These are phyloP conservation scores for Chionis minor DNA, from an alignment of 2,113 vertebrate genomes.

Conservation along the genomic window DNA sequence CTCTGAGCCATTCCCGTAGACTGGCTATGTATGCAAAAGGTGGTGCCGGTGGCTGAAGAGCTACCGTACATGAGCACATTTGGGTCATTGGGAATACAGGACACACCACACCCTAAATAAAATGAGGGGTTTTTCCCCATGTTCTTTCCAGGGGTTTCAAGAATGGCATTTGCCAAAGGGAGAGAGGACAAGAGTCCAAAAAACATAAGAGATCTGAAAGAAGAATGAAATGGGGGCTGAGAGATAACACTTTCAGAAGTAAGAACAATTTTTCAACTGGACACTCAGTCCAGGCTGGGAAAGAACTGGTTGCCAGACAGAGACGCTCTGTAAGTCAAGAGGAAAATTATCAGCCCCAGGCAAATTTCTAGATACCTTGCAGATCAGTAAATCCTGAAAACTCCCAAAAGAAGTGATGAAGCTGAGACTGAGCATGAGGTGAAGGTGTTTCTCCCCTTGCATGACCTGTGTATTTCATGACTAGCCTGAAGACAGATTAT, in stretches of 20 bases:
- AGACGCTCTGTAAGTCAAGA: neutral
- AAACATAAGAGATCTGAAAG: neutral
- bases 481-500: neutral
- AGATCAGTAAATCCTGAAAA: neutral
- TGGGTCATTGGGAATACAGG: neutral
- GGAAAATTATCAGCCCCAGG: neutral
- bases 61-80: neutral
- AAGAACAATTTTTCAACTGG: neutral
- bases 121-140: accelerated
- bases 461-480: neutral
- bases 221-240: neutral
- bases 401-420: neutral
- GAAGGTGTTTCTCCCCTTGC: neutral
- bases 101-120: neutral
- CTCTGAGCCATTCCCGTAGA: neutral
- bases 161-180: neutral
- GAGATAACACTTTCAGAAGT: neutral
- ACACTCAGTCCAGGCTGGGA: neutral
- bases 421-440: neutral
- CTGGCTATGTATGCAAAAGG: accelerated
- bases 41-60: accelerated
- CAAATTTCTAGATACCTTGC: neutral
- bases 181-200: neutral
- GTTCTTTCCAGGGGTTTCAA: neutral
- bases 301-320: neutral